phyloP scores from a whole-genome alignment of 1,140 invertebrate genomes.

The Triops longicaudatus region DNA sequence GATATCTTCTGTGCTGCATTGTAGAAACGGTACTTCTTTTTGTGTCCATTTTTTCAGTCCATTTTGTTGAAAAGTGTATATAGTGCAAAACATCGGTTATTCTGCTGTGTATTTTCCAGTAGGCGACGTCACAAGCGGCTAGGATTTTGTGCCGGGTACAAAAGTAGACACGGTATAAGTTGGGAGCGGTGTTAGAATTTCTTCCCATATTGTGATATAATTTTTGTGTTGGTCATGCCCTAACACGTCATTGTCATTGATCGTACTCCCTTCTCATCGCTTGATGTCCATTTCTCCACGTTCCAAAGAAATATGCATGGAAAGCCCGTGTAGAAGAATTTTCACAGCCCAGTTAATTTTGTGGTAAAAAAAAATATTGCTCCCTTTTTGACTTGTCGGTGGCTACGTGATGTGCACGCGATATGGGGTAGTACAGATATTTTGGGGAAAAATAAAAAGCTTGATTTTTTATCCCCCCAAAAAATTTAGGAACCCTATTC shows the following conservation, averaged over 20 bases:
- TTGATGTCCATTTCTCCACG: background rate
- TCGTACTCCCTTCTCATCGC: background rate
- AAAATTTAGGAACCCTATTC: too few relatives aligned
- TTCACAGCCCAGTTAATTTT: background rate
- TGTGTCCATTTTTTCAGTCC: background rate
- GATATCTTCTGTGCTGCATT: too few relatives aligned
- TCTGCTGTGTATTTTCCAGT: background rate
- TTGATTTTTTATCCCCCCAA: too few relatives aligned
- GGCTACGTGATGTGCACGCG: background rate
- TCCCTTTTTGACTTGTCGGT: background rate
- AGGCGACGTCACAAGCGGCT: background rate
- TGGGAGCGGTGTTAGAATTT: background rate
- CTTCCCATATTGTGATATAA: conserved; percentile 15
- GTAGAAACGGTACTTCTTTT: background rate
- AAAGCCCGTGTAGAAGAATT: background rate
- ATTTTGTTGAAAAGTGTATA: background rate
- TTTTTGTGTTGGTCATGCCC: background rate
- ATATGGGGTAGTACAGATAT: background rate
- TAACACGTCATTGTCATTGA: background rate
- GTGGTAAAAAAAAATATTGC: background rate
- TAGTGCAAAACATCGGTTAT: background rate
- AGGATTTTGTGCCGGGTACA: background rate
- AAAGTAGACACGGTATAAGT: background rate
- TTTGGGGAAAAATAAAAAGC: background rate
- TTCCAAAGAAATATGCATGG: background rate